phyloP scores from a whole-genome alignment of 1,140 invertebrate species.

The Neodiprion lecontei region DNA sequence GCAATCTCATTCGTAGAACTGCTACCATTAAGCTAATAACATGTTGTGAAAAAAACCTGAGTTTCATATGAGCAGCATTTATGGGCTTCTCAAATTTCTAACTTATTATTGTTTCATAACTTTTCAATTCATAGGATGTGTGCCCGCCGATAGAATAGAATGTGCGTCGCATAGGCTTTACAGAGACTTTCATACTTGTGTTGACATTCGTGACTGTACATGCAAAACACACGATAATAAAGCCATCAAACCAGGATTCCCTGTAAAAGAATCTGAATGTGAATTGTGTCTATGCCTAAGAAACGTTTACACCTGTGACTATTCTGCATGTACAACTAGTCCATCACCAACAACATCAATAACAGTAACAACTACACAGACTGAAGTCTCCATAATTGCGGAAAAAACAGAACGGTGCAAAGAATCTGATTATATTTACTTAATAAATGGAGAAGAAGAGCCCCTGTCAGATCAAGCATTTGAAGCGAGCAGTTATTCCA shows the following conservation, averaged over 20 bases:
- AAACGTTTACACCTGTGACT: constrained; percentile 74
- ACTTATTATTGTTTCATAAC: not conserved
- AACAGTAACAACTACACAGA: constrained; percentile 10
- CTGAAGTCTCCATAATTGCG: not conserved
- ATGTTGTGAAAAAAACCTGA: no score
- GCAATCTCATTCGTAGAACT: no score
- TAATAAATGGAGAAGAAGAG: constrained; percentile 9
- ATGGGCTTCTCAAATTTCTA: no score
- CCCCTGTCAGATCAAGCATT: constrained; percentile 12
- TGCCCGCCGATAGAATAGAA: constrained; percentile 21
- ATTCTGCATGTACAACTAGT: constrained; percentile 55
- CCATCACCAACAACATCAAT: constrained; percentile 10
- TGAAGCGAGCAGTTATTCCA: constrained; percentile 6
- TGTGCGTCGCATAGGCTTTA: constrained; percentile 63
- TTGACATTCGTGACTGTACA: constrained; percentile 72
- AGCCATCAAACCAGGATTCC: constrained; percentile 70
- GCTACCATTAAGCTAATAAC: no score
- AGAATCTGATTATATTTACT: not conserved
- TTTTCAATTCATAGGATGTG: constrained; percentile 34
- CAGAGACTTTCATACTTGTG: constrained; percentile 74
- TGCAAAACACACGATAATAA: constrained; percentile 69
- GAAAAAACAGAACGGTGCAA: not conserved
- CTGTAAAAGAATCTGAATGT: constrained; percentile 66
- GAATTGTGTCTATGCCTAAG: constrained; percentile 78
- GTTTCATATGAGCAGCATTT: no score